These are phyloP conservation scores for Torymus texanus DNA, from an alignment of 2,888 invertebrate genomes.

Conservation along the genomic window DNA sequence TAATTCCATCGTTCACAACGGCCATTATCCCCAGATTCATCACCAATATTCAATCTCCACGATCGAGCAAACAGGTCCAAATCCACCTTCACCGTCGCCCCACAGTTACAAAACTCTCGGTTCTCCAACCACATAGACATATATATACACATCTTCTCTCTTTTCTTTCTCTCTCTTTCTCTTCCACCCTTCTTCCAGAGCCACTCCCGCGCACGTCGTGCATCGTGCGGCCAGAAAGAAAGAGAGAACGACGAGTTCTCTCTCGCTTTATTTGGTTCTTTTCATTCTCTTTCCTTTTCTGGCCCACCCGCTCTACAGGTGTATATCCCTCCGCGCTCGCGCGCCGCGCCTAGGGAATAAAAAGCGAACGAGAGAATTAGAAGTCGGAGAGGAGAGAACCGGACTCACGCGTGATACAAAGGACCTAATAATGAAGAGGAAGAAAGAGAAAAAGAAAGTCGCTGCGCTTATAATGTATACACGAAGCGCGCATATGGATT, in stretches of 20 bases:
- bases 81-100: too few relatives aligned
- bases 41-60: too few relatives aligned
- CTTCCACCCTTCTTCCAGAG: neutral
- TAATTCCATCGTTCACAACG: too few relatives aligned
- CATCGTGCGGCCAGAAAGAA: too few relatives aligned
- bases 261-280: neutral
- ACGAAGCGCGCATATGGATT: conserved; percentile 50
- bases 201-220: too few relatives aligned
- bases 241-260: neutral
- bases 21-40: too few relatives aligned
- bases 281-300: neutral
- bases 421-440: conserved; percentile 67
- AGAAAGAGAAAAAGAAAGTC: too few relatives aligned
- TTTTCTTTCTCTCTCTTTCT: neutral
- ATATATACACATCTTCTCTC: too few relatives aligned
- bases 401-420: conserved; percentile 64
- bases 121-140: too few relatives aligned
- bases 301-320: neutral
- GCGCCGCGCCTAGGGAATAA: too few relatives aligned
- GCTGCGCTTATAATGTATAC: too few relatives aligned
- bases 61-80: too few relatives aligned
- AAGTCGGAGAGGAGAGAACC: conserved; percentile 63
- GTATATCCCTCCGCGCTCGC: neutral
- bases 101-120: neutral
- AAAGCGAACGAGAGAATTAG: conserved; percentile 60